Evolutionary conservation across 2,113 vertebrate species (phyloP).

Genomic region (Aepyceros melampus): DNA sequence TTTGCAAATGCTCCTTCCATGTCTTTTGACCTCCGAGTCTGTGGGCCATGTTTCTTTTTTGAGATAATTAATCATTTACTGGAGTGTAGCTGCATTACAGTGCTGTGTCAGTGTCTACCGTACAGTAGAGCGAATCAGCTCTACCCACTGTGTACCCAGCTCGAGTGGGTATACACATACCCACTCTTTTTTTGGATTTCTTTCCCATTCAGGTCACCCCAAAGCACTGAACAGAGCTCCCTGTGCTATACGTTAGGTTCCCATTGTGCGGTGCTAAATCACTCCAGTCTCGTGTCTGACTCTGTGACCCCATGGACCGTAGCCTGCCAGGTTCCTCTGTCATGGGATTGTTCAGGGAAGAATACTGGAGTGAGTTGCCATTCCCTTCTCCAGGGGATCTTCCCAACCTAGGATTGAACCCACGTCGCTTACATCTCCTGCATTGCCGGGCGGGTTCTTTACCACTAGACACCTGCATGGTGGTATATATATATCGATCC

Average conservation of each 20-base stretch:
- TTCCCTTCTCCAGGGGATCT: not conserved
- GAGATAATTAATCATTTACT: not conserved
- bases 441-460: not conserved
- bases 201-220: not conserved
- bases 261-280: not conserved
- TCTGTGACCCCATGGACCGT: not conserved
- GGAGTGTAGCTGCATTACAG: not conserved
- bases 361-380: not conserved
- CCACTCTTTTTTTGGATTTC: not conserved
- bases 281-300: not conserved
- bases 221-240: not conserved
- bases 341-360: not conserved
- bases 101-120: rapidly evolving
- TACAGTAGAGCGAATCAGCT: not conserved
- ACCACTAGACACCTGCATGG: not conserved
- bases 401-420: not conserved
- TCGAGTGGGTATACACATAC: not conserved
- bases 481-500: not conserved
- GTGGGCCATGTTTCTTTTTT: not conserved
- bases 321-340: not conserved
- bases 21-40: not conserved
- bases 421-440: not conserved
- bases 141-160: too few relatives aligned
- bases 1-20: not conserved
- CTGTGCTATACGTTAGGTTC: not conserved